Evolutionary conservation across 1,140 invertebrate genomes (phyloP).

Genomic region (Eufriesea mexicana): DNA sequence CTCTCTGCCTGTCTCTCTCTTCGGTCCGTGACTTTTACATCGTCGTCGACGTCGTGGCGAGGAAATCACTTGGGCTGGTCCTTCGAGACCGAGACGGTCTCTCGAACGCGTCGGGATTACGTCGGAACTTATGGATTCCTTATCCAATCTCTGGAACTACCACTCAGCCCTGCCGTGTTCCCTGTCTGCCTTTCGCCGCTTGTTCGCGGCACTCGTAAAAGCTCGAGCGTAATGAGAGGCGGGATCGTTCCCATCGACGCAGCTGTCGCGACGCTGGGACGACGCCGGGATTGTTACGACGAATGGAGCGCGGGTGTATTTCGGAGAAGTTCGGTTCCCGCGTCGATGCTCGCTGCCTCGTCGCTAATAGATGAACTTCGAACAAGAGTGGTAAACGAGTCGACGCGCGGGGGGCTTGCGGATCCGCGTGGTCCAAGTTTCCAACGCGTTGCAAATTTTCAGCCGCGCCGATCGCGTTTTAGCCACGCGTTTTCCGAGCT

Average conservation of each 20-base stretch:
- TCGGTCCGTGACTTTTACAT: background rate
- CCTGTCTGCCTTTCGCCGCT: background rate
- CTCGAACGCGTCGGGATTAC: slow-evolving; percentile 71
- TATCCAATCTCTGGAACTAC: slow-evolving; percentile 75
- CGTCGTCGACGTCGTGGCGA: slow-evolving; percentile 40
- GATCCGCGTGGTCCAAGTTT: background rate
- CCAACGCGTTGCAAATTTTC: background rate
- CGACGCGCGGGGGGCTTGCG: background rate
- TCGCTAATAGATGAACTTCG: slow-evolving; percentile 27
- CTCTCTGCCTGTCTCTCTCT: background rate
- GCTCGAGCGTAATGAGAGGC: slow-evolving; percentile 52
- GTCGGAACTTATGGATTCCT: slow-evolving; percentile 76
- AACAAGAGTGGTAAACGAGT: background rate
- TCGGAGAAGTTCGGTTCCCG: slow-evolving; percentile 21
- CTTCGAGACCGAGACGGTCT: slow-evolving; percentile 64
- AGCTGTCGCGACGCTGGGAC: slow-evolving; percentile 24
- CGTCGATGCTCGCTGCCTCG: background rate
- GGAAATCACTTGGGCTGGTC: slow-evolving; percentile 72
- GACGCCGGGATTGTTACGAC: slow-evolving; percentile 14
- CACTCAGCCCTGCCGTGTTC: slow-evolving; percentile 27
- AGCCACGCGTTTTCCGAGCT: background rate
- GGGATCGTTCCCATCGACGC: slow-evolving; percentile 41
- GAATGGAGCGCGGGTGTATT: slow-evolving; percentile 11
- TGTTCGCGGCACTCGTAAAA: slow-evolving; percentile 49
- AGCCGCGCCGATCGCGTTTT: background rate